Evolutionary conservation across 2,888 invertebrate species (phyloP), one percentile per base, ranked within the genome.

Genomic region (Melanchra persicariae): DNA sequence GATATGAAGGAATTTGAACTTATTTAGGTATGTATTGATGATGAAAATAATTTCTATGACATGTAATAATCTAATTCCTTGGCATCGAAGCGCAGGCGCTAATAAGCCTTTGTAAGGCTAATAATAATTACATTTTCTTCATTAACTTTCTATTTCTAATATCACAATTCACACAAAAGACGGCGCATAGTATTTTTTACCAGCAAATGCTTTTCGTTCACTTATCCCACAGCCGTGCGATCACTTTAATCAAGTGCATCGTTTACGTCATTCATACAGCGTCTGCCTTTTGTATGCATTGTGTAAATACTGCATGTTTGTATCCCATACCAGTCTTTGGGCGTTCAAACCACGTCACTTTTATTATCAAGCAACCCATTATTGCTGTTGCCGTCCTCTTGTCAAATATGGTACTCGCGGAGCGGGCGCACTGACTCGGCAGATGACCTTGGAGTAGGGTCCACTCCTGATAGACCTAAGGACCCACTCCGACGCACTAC

Each of bases 401-500:
- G 96, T 96, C 96, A 96, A 85, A 96, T 96, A 70, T 96, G 95
- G 87, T 96, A 97, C 76, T 97, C 97, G 40, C 97, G 91, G 1
- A 97, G 94, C 19, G 97, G 97, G 60, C 97, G 93, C 0, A 97
- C 96, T 8, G 97, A 97, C 73, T 97, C 98, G 34, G 97, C 97
- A 22, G 97, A 97, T 2, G 97, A 97, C 82, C 97, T 93, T 3
- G 97, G 97, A 77, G 97, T 97, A 24, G 97, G 96, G 79, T 97
- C 97, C 0, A 97, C 96, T 57, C 96, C 97, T 34, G 97, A 97
- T 77, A 97, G 96, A 75, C 97, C 97, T 65, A 97, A 94, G 1
- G 97, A 97, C n/a, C 97, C 97, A 87, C 97, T 97, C 73, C 97
- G 94, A 77, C 97, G 95, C 1, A 90, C 97, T 37, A 98, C 97